Evolutionary conservation across 2,797 vertebrate species (phyloP).

Genomic region (Hyperoplus immaculatus): DNA sequence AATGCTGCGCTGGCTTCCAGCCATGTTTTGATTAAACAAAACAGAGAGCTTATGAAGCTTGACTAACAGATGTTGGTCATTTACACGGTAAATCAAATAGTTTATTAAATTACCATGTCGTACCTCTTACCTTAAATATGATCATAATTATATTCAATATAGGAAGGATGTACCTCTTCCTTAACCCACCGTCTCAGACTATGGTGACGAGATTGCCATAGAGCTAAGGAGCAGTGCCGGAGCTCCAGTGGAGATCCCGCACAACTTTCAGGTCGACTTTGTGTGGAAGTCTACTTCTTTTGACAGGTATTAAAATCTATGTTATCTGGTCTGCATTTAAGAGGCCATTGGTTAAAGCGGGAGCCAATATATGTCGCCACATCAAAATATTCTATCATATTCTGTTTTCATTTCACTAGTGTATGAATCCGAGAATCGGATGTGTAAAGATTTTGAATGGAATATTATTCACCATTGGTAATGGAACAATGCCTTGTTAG

Average conservation of each 20-base stretch:
- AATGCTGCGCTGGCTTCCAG: neutral
- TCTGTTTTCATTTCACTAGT: neutral
- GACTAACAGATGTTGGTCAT: neutral
- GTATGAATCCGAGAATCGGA: neutral
- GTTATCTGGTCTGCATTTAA: too few relatives aligned
- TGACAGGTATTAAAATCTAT: constrained; percentile 86
- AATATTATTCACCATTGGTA: neutral
- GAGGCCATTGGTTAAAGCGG: neutral
- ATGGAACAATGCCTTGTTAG: neutral
- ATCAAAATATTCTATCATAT: neutral
- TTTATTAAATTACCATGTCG: neutral
- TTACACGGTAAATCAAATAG: neutral
- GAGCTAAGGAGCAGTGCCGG: constrained; percentile 95
- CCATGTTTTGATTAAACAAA: neutral
- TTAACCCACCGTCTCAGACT: constrained; percentile 85
- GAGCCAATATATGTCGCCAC: neutral
- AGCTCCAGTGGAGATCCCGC: constrained; percentile 93
- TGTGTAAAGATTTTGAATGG: neutral
- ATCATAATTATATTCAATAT: neutral
- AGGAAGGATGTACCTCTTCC: constrained; percentile 32
- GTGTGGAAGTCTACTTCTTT: constrained; percentile 98
- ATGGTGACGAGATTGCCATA: constrained; percentile 96
- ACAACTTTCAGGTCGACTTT: constrained; percentile 98
- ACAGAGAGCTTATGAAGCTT: neutral
- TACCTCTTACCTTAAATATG: neutral